Conservation (phyloP, 2,797 vertebrate genomes). For the Sus cebifrons region DNA sequence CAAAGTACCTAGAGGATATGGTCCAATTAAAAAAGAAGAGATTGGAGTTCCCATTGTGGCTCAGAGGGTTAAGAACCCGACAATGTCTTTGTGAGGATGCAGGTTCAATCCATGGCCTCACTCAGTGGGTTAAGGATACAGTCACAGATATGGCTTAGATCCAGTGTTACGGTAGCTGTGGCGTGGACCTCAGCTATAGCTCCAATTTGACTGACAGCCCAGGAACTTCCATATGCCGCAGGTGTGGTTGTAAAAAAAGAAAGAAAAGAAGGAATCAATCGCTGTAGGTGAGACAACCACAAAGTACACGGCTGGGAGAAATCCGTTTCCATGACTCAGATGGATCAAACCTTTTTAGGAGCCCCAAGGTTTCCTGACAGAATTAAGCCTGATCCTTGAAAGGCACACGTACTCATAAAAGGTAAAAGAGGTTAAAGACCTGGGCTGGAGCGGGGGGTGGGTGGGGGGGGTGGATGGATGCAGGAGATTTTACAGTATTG, state of each 20-base stretch:
- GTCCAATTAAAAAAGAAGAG: not conserved
- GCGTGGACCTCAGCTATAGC: no score
- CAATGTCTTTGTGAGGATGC: no score
- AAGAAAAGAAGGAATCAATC: not conserved
- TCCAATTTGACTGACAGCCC: no score
- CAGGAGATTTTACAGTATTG: not conserved
- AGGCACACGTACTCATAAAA: not conserved
- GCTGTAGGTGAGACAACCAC: not conserved
- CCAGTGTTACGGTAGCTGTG: no score
- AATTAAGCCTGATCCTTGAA: not conserved
- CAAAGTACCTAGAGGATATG: not conserved
- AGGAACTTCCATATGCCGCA: no score
- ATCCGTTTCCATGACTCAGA: not conserved
- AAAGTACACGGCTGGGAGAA: not conserved
- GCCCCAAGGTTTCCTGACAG: not conserved
- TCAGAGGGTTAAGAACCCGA: no score
- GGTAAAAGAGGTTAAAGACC: not conserved
- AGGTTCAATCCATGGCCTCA: no score
- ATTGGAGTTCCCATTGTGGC: no score
- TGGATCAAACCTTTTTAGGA: not conserved
- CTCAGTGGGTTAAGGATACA: no score
- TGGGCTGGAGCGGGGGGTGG: not conserved
- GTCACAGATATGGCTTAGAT: no score
- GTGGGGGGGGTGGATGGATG: accelerated
- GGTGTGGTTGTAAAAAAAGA: no score